phyloP scores from a whole-genome alignment of 2,113 vertebrate species.

The Eira barbara region DNA sequence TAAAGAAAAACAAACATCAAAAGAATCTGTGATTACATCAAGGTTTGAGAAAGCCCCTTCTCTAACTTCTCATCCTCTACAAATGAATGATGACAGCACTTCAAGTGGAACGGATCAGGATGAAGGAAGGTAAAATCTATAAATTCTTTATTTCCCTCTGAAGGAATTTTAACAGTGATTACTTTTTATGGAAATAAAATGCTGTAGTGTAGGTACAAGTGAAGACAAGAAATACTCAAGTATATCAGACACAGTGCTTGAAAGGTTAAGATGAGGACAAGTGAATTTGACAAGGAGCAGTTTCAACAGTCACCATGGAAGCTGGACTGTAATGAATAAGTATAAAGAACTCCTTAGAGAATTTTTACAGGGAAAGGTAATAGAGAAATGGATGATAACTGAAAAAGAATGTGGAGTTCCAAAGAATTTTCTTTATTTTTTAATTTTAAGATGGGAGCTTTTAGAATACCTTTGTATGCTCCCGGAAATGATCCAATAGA shows the following conservation, averaged over 20 bases:
- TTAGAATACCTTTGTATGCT: not conserved
- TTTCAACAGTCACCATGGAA: not conserved
- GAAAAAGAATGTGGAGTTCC: not conserved
- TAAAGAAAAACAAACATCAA: constrained; percentile 39
- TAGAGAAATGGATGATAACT: not conserved
- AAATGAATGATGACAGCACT: constrained; percentile 85
- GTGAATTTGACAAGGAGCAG: not conserved
- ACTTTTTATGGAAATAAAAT: not conserved
- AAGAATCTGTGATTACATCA: constrained; percentile 58
- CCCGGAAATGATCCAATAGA: not conserved
- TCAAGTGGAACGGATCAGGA: constrained; percentile 87
- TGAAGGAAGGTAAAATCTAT: constrained; percentile 85
- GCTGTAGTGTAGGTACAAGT: not conserved
- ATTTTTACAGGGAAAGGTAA: not conserved
- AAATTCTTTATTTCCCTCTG: not conserved
- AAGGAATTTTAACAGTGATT: constrained; percentile 25
- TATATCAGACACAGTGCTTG: not conserved
- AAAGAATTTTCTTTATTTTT: not conserved
- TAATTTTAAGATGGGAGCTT: not conserved
- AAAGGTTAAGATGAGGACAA: not conserved
- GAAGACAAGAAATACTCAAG: not conserved
- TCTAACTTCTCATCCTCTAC: constrained; percentile 77
- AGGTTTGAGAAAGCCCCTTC: constrained; percentile 71
- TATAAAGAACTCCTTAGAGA: not conserved
- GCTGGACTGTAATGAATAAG: not conserved